These are phyloP conservation scores for Prietella phreatophila DNA, from an alignment of 2,113 vertebrate species.

Conservation along the genomic window DNA sequence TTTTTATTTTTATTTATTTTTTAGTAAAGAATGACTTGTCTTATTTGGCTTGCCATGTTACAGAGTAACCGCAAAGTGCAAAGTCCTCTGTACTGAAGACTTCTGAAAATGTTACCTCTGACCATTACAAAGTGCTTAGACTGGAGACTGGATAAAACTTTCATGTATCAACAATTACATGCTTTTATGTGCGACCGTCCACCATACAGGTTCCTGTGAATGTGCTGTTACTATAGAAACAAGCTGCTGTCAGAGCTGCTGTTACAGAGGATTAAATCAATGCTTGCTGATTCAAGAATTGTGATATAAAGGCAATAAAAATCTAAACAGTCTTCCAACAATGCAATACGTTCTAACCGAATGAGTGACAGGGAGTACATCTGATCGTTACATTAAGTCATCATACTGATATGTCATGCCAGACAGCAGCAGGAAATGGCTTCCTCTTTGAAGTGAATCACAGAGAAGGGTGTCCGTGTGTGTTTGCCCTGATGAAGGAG, in stretches of 20 bases:
- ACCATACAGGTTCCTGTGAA: background rate
- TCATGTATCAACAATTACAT: background rate
- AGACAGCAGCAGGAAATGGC: constrained; percentile 40
- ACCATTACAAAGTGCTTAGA: background rate
- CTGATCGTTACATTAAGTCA: constrained; percentile 37
- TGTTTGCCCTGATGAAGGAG: constrained; percentile 44
- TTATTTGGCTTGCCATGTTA: background rate
- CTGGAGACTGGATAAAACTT: background rate
- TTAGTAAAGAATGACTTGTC: background rate
- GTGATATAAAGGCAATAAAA: background rate
- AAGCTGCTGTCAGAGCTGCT: background rate
- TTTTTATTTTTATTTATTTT: background rate
- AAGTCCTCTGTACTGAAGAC: background rate
- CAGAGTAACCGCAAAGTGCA: background rate
- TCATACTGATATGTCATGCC: constrained; percentile 37
- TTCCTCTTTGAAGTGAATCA: constrained; percentile 39
- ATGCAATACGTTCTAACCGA: background rate
- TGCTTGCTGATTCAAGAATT: background rate
- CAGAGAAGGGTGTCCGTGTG: background rate
- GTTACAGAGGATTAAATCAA: background rate
- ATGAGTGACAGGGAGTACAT: constrained; percentile 3
- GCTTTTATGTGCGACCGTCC: background rate
- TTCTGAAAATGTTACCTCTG: background rate
- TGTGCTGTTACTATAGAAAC: background rate
- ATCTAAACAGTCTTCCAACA: background rate